A percentile compares a stretch with the other conserved stretches of the same genome.
These are phyloP conservation scores for Xyrauchen texanus DNA, from an alignment of 2,113 vertebrate genomes.

Conservation along the genomic window DNA sequence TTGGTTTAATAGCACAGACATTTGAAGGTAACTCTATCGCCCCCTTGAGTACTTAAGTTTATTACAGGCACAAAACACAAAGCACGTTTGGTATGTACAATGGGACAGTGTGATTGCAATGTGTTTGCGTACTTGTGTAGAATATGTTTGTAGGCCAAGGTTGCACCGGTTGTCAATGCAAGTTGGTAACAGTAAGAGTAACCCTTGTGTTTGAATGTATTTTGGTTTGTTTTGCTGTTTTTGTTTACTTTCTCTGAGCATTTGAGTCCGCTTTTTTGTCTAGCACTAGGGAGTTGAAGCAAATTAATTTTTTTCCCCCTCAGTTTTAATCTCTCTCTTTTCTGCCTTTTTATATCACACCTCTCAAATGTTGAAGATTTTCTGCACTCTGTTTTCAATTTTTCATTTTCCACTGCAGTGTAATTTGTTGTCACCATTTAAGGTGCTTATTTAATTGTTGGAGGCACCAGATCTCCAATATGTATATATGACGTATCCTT, in stretches of 20 bases:
- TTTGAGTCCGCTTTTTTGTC: conserved; percentile 60
- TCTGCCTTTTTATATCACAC: conserved; percentile 5
- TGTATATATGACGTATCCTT: conserved; percentile 40
- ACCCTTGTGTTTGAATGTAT: conserved; percentile 85
- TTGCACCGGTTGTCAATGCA: conserved; percentile 5
- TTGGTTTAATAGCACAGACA: not conserved
- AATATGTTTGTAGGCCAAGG: not conserved
- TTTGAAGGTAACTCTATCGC: not conserved
- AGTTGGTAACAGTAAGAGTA: conserved; percentile 67
- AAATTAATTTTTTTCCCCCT: conserved; percentile 19
- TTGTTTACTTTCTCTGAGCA: conserved; percentile 8
- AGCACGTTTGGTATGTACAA: too few relatives aligned
- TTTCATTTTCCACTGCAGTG: conserved; percentile 1
- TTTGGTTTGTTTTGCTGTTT: conserved; percentile 54
- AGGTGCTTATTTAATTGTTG: conserved; percentile 41
- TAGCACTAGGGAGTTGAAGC: conserved; percentile 81
- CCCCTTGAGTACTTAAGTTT: not conserved
- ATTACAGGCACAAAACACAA: not conserved
- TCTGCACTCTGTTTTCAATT: conserved; percentile 9
- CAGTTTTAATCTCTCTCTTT: conserved; percentile 7
- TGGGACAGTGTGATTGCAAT: too few relatives aligned
- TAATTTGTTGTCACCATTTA: conserved; percentile 4
- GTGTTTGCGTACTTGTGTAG: too few relatives aligned
- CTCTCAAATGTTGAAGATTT: conserved; percentile 14
- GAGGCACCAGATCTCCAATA: conserved; percentile 29